Evolutionary conservation across 2,113 vertebrate genomes (phyloP).

Genomic region (Siniperca chuatsi): DNA sequence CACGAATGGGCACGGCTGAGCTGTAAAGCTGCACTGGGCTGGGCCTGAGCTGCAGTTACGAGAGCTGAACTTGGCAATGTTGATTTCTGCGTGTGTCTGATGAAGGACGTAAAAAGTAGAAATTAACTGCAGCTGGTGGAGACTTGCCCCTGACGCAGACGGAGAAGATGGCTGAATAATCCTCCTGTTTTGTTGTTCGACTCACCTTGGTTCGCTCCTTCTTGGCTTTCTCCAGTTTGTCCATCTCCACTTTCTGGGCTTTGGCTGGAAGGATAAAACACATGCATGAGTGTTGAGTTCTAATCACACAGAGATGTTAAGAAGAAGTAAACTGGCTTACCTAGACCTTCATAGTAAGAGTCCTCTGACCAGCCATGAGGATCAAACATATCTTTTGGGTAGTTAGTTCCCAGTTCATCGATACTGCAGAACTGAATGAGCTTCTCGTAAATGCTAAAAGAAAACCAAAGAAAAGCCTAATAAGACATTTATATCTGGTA

Average conservation of each 20-base stretch:
- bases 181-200: not conserved
- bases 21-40: slow-evolving; percentile 9
- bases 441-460: slow-evolving; percentile 96
- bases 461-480: not conserved
- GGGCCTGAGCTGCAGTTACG: slow-evolving; percentile 23
- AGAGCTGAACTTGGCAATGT: slow-evolving; percentile 42
- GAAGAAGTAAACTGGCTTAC: slow-evolving; percentile 71
- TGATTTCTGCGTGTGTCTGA: slow-evolving; percentile 19
- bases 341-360: slow-evolving; percentile 95
- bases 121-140: slow-evolving; percentile 60
- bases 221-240: slow-evolving; percentile 98
- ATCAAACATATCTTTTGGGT: slow-evolving; percentile 99
- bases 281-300: not conserved
- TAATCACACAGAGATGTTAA: not conserved
- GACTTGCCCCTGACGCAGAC: slow-evolving; percentile 62
- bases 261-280: slow-evolving; percentile 86
- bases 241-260: slow-evolving; percentile 99
- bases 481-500: not conserved
- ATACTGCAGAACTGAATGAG: slow-evolving; percentile 98
- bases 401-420: slow-evolving; percentile 98
- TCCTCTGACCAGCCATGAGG: slow-evolving; percentile 98
- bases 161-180: slow-evolving; percentile 22
- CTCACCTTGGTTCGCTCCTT: slow-evolving; percentile 96
- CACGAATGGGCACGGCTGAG: not conserved
- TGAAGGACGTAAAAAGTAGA: slow-evolving; percentile 21